Percentiles rank a stretch among this genome's conserved stretches.
Conservation (phyloP, 2,797 vertebrate genomes). For the Meriones psammophilus region DNA sequence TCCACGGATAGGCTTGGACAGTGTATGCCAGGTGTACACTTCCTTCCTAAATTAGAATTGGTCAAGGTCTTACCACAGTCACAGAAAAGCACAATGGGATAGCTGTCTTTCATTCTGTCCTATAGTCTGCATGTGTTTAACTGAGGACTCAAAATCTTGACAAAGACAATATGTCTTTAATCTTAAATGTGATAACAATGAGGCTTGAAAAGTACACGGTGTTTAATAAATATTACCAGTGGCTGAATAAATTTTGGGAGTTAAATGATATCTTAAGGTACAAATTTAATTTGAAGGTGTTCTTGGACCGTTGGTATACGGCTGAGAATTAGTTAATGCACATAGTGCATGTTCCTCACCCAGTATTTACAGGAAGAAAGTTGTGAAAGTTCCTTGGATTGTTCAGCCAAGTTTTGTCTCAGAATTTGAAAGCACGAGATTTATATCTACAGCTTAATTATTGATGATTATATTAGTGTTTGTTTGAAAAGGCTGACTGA, state of each 20-base stretch:
- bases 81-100: neutral
- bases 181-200: neutral
- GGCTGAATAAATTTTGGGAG: conserved; percentile 25
- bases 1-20: neutral
- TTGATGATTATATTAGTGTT: conserved; percentile 69
- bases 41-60: no score
- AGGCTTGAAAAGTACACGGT: neutral
- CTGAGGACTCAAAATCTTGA: neutral
- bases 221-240: neutral
- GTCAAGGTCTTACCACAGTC: neutral
- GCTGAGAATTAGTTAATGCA: neutral
- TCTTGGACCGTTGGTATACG: neutral
- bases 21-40: no score
- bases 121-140: neutral
- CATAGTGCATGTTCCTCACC: neutral
- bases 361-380: neutral
- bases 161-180: neutral
- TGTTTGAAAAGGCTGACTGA: conserved; percentile 72
- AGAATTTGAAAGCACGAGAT: conserved; percentile 60
- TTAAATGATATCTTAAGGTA: neutral
- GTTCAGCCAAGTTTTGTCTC: conserved; percentile 55
- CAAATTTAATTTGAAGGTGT: neutral
- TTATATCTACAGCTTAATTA: conserved; percentile 62
- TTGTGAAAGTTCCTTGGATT: neutral
- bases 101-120: neutral